A percentile compares a stretch with the other conserved stretches of the same genome.
These are phyloP conservation scores for Notarius quadriscutis DNA, from an alignment of 2,113 vertebrate species.

Conservation along the genomic window DNA sequence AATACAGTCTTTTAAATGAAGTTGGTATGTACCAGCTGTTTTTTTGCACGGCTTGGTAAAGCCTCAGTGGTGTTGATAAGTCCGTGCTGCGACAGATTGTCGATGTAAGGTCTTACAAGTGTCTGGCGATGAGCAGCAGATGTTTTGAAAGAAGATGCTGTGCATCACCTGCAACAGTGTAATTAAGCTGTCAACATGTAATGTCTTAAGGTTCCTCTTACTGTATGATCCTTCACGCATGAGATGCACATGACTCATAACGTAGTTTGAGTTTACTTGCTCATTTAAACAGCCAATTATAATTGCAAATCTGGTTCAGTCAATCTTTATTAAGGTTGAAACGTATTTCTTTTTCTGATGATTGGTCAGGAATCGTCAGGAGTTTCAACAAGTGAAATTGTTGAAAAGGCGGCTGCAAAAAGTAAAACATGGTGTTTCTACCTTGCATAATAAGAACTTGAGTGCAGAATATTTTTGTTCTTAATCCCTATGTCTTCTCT, in stretches of 20 bases:
- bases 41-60: not conserved
- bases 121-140: conserved; percentile 44
- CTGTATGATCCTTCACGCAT: conserved; percentile 43
- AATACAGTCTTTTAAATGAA: not conserved
- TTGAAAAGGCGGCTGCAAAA: not conserved
- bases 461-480: not conserved
- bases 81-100: conserved; percentile 35
- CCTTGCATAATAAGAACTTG: not conserved
- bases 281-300: conserved; percentile 42
- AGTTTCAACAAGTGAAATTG: not conserved
- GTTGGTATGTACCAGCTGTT: conserved; percentile 11
- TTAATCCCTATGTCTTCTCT: not conserved
- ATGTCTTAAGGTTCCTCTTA: conserved; percentile 48
- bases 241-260: conserved; percentile 36
- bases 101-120: conserved; percentile 35
- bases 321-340: conserved; percentile 34
- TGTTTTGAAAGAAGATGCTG: conserved; percentile 42
- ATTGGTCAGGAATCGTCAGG: not conserved
- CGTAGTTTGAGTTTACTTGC: conserved; percentile 24
- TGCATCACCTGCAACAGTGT: conserved; percentile 53
- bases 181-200: conserved; percentile 55
- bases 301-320: conserved; percentile 43
- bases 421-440: not conserved
- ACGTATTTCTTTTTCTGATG: not conserved
- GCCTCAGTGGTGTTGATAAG: conserved; percentile 12